phyloP scores from a whole-genome alignment of 2,797 vertebrate species.

The Muraenolepis orangiensis region DNA sequence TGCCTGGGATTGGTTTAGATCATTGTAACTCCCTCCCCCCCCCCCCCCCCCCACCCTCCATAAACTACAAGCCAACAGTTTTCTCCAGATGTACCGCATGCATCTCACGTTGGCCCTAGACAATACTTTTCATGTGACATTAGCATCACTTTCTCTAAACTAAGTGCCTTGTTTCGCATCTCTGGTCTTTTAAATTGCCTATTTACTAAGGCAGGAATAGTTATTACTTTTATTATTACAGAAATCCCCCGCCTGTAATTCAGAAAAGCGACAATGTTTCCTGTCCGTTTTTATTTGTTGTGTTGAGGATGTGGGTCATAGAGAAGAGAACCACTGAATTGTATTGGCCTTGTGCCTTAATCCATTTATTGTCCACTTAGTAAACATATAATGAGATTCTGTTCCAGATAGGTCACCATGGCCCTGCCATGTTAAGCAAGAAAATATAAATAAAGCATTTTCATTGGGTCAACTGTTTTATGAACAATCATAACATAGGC shows the following conservation, averaged over 20 bases:
- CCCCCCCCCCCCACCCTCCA: too few relatives aligned
- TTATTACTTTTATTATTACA: not conserved
- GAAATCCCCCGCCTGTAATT: not conserved
- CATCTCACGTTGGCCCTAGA: not conserved
- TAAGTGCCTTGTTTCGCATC: not conserved
- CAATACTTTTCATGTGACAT: not conserved
- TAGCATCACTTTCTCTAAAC: not conserved
- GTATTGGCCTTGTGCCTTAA: not conserved
- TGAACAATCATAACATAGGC: not conserved
- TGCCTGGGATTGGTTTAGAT: too few relatives aligned
- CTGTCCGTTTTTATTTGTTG: not conserved
- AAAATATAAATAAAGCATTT: not conserved
- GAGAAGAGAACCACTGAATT: constrained; percentile 5
- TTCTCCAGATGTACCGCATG: not conserved
- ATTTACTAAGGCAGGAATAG: not conserved
- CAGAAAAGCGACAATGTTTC: not conserved
- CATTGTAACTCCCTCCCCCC: too few relatives aligned
- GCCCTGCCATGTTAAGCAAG: constrained; percentile 3
- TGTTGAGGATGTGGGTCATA: constrained; percentile 5
- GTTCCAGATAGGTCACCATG: constrained; percentile 3
- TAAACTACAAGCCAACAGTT: not conserved
- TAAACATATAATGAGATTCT: constrained; percentile 1
- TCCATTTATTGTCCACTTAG: not conserved
- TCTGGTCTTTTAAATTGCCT: not conserved
- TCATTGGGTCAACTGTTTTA: not conserved